Percentiles rank a stretch among this genome's conserved stretches.
Conservation (phyloP, 2,113 vertebrate species). For the Psittacara wagleri region DNA sequence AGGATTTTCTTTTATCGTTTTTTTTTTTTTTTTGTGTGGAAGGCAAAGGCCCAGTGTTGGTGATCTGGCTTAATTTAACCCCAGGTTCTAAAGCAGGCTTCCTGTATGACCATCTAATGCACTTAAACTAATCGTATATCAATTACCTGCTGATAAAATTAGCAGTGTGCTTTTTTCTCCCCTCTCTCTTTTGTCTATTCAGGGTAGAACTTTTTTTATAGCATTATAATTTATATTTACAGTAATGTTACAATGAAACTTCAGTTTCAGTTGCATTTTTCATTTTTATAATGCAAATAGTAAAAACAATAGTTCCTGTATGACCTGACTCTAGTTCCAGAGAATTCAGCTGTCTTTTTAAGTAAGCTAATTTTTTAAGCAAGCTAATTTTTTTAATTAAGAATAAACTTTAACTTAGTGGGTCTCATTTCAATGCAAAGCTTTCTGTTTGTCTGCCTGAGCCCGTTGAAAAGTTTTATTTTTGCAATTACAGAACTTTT, state of each 20-base stretch:
- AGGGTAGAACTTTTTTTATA: neutral
- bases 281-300: neutral
- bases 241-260: neutral
- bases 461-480: conserved; percentile 36
- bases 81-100: neutral
- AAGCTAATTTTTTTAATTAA: neutral
- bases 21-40: neutral
- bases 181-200: neutral
- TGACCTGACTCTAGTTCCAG: neutral
- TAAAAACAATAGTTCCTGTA: neutral
- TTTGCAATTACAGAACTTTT: conserved; percentile 50
- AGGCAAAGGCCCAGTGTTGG: neutral
- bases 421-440: neutral
- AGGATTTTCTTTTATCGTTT: neutral
- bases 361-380: neutral
- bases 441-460: neutral
- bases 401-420: neutral
- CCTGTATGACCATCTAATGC: neutral
- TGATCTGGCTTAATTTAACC: neutral
- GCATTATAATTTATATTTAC: neutral
- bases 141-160: neutral
- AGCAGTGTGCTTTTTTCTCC: neutral
- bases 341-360: neutral
- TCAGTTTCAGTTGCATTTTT: neutral
- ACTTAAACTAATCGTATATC: neutral